Evolutionary conservation across 2,113 vertebrate genomes (phyloP).

Genomic region (Menidia beryllina): DNA sequence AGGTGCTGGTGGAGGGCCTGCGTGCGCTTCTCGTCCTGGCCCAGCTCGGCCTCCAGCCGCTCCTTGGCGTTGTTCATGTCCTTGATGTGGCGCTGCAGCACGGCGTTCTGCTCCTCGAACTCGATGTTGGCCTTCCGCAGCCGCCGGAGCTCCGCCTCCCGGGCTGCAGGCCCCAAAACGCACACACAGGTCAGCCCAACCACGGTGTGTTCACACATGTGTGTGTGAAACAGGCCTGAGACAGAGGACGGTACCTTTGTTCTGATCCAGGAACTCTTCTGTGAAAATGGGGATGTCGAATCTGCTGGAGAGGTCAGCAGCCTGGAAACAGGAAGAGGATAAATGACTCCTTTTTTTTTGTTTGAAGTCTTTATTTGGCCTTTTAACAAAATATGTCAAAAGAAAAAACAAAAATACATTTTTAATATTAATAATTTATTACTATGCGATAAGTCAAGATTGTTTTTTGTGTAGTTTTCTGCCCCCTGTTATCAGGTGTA

Average conservation of each 20-base stretch:
- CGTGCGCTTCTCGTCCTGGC: constrained; percentile 91
- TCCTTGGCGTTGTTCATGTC: constrained; percentile 97
- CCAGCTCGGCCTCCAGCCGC: constrained; percentile 94
- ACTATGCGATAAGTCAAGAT: too few relatives aligned
- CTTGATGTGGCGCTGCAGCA: constrained; percentile 94
- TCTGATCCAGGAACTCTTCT: constrained; percentile 97
- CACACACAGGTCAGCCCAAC: too few relatives aligned
- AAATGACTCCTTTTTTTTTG: not conserved
- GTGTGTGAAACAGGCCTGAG: too few relatives aligned
- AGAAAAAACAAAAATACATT: too few relatives aligned
- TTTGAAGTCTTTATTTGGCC: too few relatives aligned
- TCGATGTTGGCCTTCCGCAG: constrained; percentile 95
- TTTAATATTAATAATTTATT: too few relatives aligned
- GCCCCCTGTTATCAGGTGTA: too few relatives aligned
- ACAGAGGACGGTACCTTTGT: too few relatives aligned
- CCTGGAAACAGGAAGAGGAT: constrained; percentile 73
- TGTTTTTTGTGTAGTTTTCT: too few relatives aligned
- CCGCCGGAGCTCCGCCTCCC: constrained; percentile 93
- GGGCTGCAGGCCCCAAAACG: constrained; percentile 76
- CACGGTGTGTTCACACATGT: too few relatives aligned
- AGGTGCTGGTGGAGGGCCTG: constrained; percentile 93
- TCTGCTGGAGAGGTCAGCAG: constrained; percentile 83
- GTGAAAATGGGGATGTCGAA: constrained; percentile 98
- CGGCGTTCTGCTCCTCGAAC: constrained; percentile 96
- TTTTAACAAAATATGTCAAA: too few relatives aligned